Evolutionary conservation across 2,113 vertebrate species (phyloP).

Genomic region (Tinamus guttatus): DNA sequence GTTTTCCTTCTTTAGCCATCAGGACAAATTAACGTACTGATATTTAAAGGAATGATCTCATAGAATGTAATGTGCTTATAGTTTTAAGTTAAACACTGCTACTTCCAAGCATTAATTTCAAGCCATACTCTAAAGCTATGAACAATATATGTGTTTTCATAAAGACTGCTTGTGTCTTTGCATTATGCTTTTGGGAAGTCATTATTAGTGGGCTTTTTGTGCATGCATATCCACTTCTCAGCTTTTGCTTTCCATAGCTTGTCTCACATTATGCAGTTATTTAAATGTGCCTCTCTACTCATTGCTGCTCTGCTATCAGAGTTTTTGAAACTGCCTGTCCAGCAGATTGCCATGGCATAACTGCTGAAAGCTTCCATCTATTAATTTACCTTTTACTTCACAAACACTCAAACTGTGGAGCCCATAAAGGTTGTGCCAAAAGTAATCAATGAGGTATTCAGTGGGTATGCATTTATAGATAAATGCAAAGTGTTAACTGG

Average conservation of each 20-base stretch:
- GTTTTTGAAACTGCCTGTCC: conserved; percentile 43
- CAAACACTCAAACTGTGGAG: conserved; percentile 33
- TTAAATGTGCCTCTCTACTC: conserved; percentile 15
- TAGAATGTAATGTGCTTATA: neutral
- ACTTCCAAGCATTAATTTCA: neutral
- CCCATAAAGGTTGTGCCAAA: conserved; percentile 23
- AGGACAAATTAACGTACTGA: neutral
- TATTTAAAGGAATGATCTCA: neutral
- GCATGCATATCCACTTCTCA: neutral
- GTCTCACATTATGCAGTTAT: conserved; percentile 6
- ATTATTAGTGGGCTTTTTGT: neutral
- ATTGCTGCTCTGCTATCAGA: conserved; percentile 15
- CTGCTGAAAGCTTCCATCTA: conserved; percentile 60
- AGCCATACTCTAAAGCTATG: neutral
- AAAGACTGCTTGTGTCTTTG: neutral
- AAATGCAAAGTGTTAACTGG: conserved; percentile 33
- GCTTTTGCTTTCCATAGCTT: neutral
- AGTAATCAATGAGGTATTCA: conserved; percentile 63
- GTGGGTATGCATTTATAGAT: neutral
- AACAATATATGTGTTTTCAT: neutral
- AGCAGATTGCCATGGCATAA: conserved; percentile 45
- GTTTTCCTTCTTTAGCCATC: neutral
- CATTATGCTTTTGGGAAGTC: conserved; percentile 17
- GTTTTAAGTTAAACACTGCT: neutral
- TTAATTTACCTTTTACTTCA: conserved; percentile 64